phyloP scores from a whole-genome alignment of 2,888 invertebrate species.

The Bugula neritina region DNA sequence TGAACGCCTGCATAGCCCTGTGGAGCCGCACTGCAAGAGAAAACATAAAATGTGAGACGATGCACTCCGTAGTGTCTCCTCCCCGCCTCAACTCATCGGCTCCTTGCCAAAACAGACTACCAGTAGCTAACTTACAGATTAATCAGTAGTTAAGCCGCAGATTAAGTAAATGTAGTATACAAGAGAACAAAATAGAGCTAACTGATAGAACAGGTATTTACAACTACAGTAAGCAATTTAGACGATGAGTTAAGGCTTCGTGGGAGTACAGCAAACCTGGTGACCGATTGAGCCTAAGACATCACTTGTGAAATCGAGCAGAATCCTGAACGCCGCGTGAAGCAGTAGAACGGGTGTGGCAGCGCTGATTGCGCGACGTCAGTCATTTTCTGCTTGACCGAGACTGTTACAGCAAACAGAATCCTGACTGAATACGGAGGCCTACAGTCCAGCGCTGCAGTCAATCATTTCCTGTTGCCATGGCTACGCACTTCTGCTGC shows the following conservation, averaged over 20 bases:
- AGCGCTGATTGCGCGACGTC: background rate
- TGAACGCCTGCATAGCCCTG: background rate
- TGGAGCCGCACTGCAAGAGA: background rate
- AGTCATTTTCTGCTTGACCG: constrained; percentile 27
- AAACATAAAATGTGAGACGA: background rate
- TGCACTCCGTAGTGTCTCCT: constrained; percentile 17
- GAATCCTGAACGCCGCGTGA: constrained; percentile 12
- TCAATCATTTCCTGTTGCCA: constrained; percentile 23
- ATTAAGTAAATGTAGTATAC: no score
- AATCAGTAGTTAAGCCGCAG: no score
- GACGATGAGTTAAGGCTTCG: background rate
- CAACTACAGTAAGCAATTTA: background rate
- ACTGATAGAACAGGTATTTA: no score
- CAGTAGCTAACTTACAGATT: no score
- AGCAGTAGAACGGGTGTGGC: constrained; percentile 1
- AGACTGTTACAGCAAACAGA: constrained; percentile 19
- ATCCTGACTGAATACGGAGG: constrained; percentile 23
- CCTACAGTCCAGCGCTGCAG: background rate
- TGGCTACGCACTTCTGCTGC: background rate
- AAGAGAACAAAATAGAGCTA: no score
- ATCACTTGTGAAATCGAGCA: constrained; percentile 23
- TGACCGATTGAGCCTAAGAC: background rate
- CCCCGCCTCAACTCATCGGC: constrained; percentile 5
- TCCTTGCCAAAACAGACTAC: no score
- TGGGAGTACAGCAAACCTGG: background rate